phyloP scores from a whole-genome alignment of 2,113 vertebrate species.

The Erinaceus europaeus region DNA sequence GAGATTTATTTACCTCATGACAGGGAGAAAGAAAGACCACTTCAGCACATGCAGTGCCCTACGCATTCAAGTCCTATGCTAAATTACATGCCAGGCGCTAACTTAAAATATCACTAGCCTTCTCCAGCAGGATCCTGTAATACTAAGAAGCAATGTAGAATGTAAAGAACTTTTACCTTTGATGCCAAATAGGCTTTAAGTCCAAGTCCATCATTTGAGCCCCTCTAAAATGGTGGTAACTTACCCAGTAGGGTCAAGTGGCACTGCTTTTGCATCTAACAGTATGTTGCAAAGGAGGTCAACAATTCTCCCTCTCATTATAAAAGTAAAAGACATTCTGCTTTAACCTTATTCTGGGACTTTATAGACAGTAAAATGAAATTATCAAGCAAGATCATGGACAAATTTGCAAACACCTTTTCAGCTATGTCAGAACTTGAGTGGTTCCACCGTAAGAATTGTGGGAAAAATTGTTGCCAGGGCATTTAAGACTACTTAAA shows the following conservation, averaged over 20 bases:
- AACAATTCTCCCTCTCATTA: background rate
- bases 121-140: background rate
- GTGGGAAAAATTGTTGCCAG: background rate
- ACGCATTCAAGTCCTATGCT: too few relatives aligned
- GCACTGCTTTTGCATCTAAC: background rate
- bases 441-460: background rate
- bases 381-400: background rate
- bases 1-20: too few relatives aligned
- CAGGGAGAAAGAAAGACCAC: too few relatives aligned
- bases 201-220: background rate
- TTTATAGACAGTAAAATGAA: background rate
- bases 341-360: conserved; percentile 1
- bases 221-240: background rate
- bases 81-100: too few relatives aligned
- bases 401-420: background rate
- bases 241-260: background rate
- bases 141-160: background rate
- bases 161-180: background rate
- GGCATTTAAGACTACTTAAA: background rate
- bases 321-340: background rate
- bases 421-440: background rate
- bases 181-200: conserved; percentile 5
- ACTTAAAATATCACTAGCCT: background rate
- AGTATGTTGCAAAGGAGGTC: background rate
- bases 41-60: too few relatives aligned